Evolutionary conservation across 1,140 invertebrate species (phyloP).

Genomic region (Pteromalus puparum): DNA sequence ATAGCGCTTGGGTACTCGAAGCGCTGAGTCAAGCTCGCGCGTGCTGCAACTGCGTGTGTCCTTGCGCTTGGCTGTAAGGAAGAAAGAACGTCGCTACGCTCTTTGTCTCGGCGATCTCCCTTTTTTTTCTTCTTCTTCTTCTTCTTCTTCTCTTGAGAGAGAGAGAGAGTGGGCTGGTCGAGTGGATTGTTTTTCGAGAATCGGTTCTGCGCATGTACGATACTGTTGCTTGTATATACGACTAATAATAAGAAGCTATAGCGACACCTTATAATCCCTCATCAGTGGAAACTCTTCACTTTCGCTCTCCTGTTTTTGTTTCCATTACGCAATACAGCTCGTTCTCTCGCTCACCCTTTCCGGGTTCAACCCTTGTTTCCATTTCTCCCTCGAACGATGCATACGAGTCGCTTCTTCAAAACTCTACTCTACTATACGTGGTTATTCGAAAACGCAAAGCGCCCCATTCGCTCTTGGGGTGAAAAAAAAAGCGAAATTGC

Average conservation of each 20-base stretch:
- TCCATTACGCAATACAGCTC: neutral
- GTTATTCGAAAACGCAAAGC: no score
- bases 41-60: conserved; percentile 3
- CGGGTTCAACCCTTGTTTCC: neutral
- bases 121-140: neutral
- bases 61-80: neutral
- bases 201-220: neutral
- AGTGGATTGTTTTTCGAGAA: neutral
- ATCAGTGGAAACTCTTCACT: no score
- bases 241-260: neutral
- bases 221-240: no score
- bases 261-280: neutral
- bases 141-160: neutral
- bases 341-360: neutral
- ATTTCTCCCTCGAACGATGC: neutral
- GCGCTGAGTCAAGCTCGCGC: conserved; percentile 18
- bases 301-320: neutral
- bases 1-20: conserved; percentile 9
- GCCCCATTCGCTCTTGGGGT: no score
- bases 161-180: neutral
- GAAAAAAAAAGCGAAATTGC: no score
- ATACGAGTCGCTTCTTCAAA: neutral
- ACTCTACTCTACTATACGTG: no score
- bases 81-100: neutral
- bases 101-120: neutral